These are phyloP conservation scores for Sternarchorhynchus goeldii DNA, from an alignment of 2,797 vertebrate species.

Conservation along the genomic window DNA sequence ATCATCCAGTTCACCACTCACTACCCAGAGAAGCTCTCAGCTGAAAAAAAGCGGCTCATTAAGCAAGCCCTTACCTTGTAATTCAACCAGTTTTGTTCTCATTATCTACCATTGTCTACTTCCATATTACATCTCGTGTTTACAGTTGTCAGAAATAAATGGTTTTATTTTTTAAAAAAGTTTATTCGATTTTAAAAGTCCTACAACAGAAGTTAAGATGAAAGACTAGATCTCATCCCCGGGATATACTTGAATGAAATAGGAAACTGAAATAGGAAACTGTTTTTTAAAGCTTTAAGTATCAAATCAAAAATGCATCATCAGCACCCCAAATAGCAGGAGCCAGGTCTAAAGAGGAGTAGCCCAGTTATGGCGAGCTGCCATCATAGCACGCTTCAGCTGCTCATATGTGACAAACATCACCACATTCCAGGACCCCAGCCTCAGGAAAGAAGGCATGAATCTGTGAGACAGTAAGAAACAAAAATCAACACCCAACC, in stretches of 20 bases:
- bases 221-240: conserved; percentile 39
- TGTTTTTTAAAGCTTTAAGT: conserved; percentile 20
- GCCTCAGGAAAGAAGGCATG: conserved; percentile 87
- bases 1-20: conserved; percentile 83
- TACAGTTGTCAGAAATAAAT: conserved; percentile 3
- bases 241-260: conserved; percentile 34
- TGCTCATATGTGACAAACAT: conserved; percentile 96
- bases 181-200: conserved; percentile 11
- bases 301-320: conserved; percentile 21
- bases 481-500: not conserved
- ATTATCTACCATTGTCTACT: not conserved
- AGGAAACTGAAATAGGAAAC: conserved; percentile 4
- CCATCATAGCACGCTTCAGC: conserved; percentile 85
- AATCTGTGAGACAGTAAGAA: conserved; percentile 73
- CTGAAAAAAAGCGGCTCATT: conserved; percentile 79
- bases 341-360: conserved; percentile 59
- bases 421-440: conserved; percentile 93
- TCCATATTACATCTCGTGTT: not conserved
- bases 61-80: conserved; percentile 73
- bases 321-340: conserved; percentile 23
- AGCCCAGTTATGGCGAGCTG: conserved; percentile 63
- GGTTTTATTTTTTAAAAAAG: not conserved
- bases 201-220: not conserved
- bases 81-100: not conserved
- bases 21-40: conserved; percentile 83